Evolutionary conservation across 2,113 vertebrate genomes (phyloP).

Genomic region (Embiotoca jacksoni): DNA sequence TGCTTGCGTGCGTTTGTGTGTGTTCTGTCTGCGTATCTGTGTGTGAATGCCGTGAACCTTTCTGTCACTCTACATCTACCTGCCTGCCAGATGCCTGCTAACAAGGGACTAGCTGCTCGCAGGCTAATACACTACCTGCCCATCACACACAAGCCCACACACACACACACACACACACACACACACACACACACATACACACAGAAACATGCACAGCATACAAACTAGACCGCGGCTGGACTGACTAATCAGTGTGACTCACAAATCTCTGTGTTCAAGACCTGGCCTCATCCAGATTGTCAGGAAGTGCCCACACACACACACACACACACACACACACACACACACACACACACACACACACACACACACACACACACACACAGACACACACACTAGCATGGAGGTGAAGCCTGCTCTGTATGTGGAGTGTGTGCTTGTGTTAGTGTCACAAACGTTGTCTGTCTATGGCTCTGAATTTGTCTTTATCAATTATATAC

Average conservation of each 20-base stretch:
- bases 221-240: slow-evolving; percentile 53
- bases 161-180: slow-evolving; percentile 52
- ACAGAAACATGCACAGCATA: slow-evolving; percentile 57
- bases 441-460: slow-evolving; percentile 44
- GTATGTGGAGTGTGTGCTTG: slow-evolving; percentile 33
- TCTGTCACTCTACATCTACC: slow-evolving; percentile 69
- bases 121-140: slow-evolving; percentile 69
- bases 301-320: slow-evolving; percentile 37
- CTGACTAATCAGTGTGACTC: slow-evolving; percentile 77
- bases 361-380: slow-evolving; percentile 35
- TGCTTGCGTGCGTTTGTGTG: slow-evolving; percentile 16
- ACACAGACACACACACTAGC: slow-evolving; percentile 28
- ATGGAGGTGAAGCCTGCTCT: slow-evolving; percentile 33
- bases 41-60: slow-evolving; percentile 48
- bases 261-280: slow-evolving; percentile 56
- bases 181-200: slow-evolving; percentile 56
- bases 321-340: slow-evolving; percentile 24
- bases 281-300: slow-evolving; percentile 61
- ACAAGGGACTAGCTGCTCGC: slow-evolving; percentile 66
- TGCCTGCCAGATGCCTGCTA: slow-evolving; percentile 72
- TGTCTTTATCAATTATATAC: slow-evolving; percentile 61
- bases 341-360: not conserved
- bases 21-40: slow-evolving; percentile 31
- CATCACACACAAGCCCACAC: slow-evolving; percentile 56
- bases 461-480: slow-evolving; percentile 48